Conservation (phyloP, 2,797 vertebrate species). For the Muraenolepis orangiensis region DNA sequence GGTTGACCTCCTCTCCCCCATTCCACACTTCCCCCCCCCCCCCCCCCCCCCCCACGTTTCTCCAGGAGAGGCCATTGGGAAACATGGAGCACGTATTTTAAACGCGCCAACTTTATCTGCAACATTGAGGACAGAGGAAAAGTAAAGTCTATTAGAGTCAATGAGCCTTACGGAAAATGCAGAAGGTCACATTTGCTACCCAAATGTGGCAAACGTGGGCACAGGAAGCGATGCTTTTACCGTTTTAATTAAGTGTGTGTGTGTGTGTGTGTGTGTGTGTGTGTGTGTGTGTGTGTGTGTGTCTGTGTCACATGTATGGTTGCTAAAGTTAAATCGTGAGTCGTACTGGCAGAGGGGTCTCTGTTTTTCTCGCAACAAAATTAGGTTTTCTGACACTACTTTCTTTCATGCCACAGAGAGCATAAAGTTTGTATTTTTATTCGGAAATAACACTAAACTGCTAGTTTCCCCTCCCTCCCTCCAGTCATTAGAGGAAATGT, state of each 20-base stretch:
- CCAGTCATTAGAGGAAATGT: background rate
- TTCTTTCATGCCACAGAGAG: background rate
- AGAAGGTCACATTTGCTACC: no score
- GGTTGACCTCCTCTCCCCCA: conserved; percentile 44
- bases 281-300: no score
- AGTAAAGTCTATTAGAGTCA: no score
- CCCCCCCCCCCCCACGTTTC: no score
- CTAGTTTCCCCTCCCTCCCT: background rate
- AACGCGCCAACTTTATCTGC: background rate
- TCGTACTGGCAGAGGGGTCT: background rate
- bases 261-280: no score
- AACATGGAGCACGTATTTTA: background rate
- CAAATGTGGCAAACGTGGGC: background rate
- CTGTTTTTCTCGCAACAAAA: background rate
- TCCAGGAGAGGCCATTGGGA: conserved; percentile 37
- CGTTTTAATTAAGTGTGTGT: no score
- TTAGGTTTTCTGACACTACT: background rate
- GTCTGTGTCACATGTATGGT: background rate
- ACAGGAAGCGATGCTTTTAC: background rate
- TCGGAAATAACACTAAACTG: background rate
- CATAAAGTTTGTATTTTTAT: background rate
- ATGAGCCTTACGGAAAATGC: no score
- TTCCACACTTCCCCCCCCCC: no score
- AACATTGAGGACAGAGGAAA: background rate
- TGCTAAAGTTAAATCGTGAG: background rate